A percentile compares a stretch with the other conserved stretches of the same genome.
phyloP scores from a whole-genome alignment of 2,888 invertebrate genomes.

The Caenorhabditis imperialis region DNA sequence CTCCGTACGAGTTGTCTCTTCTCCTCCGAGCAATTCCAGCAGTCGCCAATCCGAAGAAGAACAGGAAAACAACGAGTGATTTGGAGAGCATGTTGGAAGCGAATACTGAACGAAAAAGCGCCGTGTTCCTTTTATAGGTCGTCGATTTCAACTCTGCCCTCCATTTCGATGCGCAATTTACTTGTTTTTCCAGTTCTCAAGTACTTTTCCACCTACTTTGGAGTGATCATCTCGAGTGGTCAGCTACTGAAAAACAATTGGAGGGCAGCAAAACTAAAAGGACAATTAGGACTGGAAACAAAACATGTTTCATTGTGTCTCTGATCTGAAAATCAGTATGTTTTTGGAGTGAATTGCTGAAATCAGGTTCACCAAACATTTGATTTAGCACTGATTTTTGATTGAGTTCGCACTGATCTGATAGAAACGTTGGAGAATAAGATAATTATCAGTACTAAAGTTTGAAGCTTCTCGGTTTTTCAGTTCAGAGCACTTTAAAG shows the following conservation, averaged over 20 bases:
- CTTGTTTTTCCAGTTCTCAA: conserved; percentile 22
- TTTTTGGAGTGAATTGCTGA: too few species aligned
- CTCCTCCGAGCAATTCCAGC: conserved; percentile 19
- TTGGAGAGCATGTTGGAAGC: not conserved
- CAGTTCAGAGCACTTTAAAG: too few species aligned
- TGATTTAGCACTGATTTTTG: too few species aligned
- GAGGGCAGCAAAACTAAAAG: not conserved
- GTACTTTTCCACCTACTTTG: not conserved
- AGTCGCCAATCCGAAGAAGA: conserved; percentile 4
- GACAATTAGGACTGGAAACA: not conserved
- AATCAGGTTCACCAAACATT: too few species aligned
- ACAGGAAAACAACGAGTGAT: not conserved
- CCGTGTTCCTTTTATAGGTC: not conserved
- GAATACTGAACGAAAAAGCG: not conserved
- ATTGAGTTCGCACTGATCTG: too few species aligned
- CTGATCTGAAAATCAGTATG: too few species aligned
- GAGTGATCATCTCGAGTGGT: not conserved
- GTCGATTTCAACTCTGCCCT: conserved; percentile 21
- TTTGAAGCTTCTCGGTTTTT: too few species aligned
- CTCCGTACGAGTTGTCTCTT: conserved; percentile 60
- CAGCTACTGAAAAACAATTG: conserved; percentile 8
- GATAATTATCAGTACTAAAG: too few species aligned
- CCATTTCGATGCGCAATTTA: conserved; percentile 4
- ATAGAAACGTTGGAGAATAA: too few species aligned
- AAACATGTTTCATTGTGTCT: not conserved